These are phyloP conservation scores for Zaprionus capensis DNA, from an alignment of 1,140 invertebrate species.

Conservation along the genomic window DNA sequence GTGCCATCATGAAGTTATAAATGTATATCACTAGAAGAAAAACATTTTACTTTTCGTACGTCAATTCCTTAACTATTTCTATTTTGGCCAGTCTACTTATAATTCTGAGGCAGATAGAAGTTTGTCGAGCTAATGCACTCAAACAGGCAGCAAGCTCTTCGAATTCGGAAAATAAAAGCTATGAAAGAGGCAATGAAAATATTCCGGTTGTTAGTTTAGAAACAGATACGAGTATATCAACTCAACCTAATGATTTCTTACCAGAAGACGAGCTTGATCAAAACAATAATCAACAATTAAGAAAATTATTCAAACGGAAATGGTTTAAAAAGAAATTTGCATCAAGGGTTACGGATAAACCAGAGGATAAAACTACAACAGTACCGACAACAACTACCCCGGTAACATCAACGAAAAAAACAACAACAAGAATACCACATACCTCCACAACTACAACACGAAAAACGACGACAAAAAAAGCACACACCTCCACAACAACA, in stretches of 20 bases:
- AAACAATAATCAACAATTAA: background rate
- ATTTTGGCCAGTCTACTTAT: background rate
- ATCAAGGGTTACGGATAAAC: background rate
- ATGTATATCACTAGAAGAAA: background rate
- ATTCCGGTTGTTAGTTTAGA: no score
- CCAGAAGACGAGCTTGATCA: background rate
- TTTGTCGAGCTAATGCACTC: background rate
- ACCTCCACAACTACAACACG: background rate
- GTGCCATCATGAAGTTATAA: background rate
- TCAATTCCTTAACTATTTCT: background rate
- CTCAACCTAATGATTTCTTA: background rate
- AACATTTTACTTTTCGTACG: background rate
- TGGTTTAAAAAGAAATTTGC: background rate
- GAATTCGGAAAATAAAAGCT: background rate
- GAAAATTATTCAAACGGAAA: slow-evolving; percentile 14
- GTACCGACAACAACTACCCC: background rate
- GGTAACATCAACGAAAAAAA: background rate
- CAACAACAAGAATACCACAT: background rate
- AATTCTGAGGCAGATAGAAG: background rate
- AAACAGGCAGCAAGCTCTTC: background rate
- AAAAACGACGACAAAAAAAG: background rate
- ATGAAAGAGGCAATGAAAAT: background rate
- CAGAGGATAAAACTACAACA: background rate
- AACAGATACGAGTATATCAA: background rate
- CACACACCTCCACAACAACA: no score